Conservation (phyloP, 2,797 vertebrate species). For the Garrulus glandarius region DNA sequence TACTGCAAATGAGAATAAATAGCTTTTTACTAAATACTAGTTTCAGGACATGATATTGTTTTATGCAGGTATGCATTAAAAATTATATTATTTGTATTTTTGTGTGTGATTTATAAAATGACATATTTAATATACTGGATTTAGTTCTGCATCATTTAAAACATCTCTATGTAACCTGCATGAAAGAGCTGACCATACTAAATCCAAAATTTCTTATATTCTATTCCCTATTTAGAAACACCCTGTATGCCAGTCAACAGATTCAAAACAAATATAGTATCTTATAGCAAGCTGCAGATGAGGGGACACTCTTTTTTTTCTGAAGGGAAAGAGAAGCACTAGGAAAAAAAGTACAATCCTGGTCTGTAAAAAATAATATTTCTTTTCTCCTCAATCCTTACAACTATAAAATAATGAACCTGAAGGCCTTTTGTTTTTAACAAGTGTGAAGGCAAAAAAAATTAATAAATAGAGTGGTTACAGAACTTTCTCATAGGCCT, state of each 20-base stretch:
- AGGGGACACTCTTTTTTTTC: not conserved
- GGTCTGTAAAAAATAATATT: not conserved
- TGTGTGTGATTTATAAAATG: not conserved
- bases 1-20: constrained; percentile 18
- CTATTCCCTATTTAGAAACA: not conserved
- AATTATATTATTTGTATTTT: not conserved
- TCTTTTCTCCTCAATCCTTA: not conserved
- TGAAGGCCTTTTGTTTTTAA: not conserved
- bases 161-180: not conserved
- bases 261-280: not conserved
- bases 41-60: not conserved
- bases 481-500: not conserved
- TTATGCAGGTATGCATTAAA: not conserved
- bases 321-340: not conserved
- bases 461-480: not conserved
- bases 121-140: not conserved
- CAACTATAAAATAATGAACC: not conserved
- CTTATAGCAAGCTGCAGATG: not conserved
- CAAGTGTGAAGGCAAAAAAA: not conserved
- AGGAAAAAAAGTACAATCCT: not conserved
- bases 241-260: not conserved
- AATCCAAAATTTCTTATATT: not conserved
- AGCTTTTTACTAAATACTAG: constrained; percentile 10
- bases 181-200: not conserved
- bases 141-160: not conserved